These are phyloP conservation scores for Temnothorax curvispinosus DNA, from an alignment of 1,140 invertebrate species.

Conservation along the genomic window DNA sequence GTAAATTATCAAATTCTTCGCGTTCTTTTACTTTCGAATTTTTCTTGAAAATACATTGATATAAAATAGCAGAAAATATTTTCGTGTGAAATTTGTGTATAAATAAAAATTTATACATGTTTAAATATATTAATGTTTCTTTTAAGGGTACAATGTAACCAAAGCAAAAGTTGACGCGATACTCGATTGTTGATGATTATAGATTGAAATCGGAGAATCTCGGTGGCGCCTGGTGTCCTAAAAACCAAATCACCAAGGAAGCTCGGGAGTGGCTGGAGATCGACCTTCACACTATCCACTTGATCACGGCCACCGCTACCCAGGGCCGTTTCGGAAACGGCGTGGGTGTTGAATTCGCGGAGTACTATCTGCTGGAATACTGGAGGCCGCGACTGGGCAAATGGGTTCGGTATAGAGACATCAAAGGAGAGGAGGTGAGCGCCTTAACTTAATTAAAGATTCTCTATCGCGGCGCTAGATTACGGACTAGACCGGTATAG, in stretches of 20 bases:
- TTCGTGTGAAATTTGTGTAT: not conserved
- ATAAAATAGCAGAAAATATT: not conserved
- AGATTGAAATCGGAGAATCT: conserved; percentile 92
- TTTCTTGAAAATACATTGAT: not conserved
- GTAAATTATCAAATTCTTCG: not conserved
- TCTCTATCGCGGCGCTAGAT: conserved; percentile 52
- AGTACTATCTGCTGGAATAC: conserved; percentile 93
- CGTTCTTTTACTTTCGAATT: not conserved
- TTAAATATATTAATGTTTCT: not conserved
- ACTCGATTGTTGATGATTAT: conserved; percentile 77
- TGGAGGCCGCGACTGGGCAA: conserved; percentile 89
- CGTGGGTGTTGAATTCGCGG: conserved; percentile 92
- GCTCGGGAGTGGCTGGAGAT: conserved; percentile 93
- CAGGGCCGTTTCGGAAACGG: conserved; percentile 95
- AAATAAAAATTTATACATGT: not conserved
- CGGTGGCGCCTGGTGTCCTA: conserved; percentile 95
- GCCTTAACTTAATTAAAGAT: conserved; percentile 56
- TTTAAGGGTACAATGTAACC: not conserved
- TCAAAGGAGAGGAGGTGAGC: conserved; percentile 90
- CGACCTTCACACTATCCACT: conserved; percentile 90
- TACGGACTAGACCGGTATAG: conserved; percentile 2
- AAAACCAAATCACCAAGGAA: conserved; percentile 90
- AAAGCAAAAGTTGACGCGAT: not conserved
- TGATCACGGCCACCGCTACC: conserved; percentile 93
- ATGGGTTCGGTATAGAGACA: conserved; percentile 91